A percentile compares a stretch with the other conserved stretches of the same genome.
Conservation (phyloP, 2,888 invertebrate genomes). For the Zeuzera pyrina region DNA sequence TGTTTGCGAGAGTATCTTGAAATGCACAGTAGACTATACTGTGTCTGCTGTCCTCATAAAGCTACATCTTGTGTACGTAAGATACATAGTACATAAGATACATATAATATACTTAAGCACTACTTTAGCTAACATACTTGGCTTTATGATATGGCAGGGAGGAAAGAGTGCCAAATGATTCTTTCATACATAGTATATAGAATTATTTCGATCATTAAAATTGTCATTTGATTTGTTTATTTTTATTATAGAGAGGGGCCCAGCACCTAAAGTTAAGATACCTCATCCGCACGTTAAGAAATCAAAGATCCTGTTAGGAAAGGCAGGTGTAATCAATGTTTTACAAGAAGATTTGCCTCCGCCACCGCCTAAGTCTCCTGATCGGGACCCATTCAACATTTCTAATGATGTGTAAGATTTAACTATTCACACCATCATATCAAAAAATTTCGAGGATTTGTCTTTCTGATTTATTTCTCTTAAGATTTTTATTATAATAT, state of each 20-base stretch:
- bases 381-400: conserved; percentile 97
- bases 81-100: not conserved
- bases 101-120: not conserved
- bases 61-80: not conserved
- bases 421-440: not conserved
- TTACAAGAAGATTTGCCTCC: conserved; percentile 94
- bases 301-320: conserved; percentile 92
- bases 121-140: too few species aligned
- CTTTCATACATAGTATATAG: not conserved
- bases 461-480: too few species aligned
- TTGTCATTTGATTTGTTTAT: not conserved
- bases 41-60: too few species aligned
- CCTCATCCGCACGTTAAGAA: conserved; percentile 95
- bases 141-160: too few species aligned
- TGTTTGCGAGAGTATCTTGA: too few species aligned
- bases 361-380: conserved; percentile 91
- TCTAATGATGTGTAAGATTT: conserved; percentile 92
- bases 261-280: conserved; percentile 90
- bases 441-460: too few species aligned
- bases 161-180: too few species aligned
- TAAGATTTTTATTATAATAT: too few species aligned
- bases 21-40: too few species aligned
- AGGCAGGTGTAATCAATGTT: conserved; percentile 97
- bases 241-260: conserved; percentile 75
- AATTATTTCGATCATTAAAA: not conserved